These are phyloP conservation scores for Drosophila seguyi DNA, from an alignment of 1,140 invertebrate species.

Conservation along the genomic window DNA sequence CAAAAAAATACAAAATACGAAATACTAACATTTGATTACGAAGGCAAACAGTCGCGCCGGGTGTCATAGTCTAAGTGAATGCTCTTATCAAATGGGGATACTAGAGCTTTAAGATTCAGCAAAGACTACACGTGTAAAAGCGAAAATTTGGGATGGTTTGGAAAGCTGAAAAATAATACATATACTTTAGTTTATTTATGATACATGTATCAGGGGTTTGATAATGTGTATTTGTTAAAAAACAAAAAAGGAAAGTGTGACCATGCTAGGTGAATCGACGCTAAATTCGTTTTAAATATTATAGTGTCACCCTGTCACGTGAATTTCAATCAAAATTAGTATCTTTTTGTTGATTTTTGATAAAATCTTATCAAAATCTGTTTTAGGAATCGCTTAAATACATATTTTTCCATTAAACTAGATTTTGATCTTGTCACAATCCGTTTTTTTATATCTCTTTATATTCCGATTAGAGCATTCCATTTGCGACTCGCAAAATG, in stretches of 20 bases:
- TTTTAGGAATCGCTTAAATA: neutral
- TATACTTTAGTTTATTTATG: too few relatives aligned
- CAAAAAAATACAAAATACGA: constrained; percentile 47
- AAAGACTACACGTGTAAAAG: neutral
- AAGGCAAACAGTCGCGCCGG: constrained; percentile 38
- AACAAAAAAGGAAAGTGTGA: neutral
- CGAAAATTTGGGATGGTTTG: neutral
- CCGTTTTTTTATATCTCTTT: neutral
- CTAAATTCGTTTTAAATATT: too few relatives aligned
- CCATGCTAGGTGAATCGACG: neutral
- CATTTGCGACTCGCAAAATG: constrained; percentile 14
- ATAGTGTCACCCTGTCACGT: neutral
- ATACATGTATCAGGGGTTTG: too few relatives aligned
- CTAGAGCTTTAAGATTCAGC: constrained; percentile 5
- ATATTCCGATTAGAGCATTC: constrained; percentile 38
- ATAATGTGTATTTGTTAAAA: too few relatives aligned
- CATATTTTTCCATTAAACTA: neutral
- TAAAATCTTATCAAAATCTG: neutral
- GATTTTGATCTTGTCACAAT: neutral
- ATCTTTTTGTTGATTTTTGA: neutral
- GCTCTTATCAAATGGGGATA: constrained; percentile 9
- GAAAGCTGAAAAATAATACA: too few relatives aligned
- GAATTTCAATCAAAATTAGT: neutral
- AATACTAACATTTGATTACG: constrained; percentile 61
- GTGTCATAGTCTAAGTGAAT: constrained; percentile 21